phyloP scores from a whole-genome alignment of 2,888 invertebrate species.

The Hydraecia micacea region DNA sequence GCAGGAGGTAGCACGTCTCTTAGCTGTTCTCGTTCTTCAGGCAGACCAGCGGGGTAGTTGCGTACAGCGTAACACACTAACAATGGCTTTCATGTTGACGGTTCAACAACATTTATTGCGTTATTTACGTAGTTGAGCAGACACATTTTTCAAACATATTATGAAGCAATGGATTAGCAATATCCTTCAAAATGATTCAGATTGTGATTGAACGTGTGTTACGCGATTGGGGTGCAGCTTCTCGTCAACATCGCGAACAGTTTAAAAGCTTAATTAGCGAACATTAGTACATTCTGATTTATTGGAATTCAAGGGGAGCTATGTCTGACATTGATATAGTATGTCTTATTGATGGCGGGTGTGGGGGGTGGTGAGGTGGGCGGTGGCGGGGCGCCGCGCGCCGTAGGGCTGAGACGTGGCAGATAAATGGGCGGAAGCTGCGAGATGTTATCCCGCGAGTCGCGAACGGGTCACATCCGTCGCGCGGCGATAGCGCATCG shows the following conservation, averaged over 20 bases:
- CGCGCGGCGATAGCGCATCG: conserved; percentile 63
- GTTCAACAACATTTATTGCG: too few relatives aligned
- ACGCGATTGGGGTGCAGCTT: not conserved
- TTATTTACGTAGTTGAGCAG: too few relatives aligned
- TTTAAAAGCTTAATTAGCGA: not conserved
- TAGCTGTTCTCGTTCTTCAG: too few relatives aligned
- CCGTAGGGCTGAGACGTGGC: conserved; percentile 62
- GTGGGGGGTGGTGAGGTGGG: conserved; percentile 20
- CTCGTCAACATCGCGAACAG: not conserved
- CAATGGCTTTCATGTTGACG: too few relatives aligned
- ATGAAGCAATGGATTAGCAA: too few relatives aligned
- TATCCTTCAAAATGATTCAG: too few relatives aligned
- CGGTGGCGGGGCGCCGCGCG: conserved; percentile 10
- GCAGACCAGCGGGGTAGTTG: too few relatives aligned
- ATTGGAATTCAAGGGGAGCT: not conserved
- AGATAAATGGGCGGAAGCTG: conserved; percentile 78
- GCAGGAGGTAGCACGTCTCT: too few relatives aligned
- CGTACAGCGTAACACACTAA: too few relatives aligned
- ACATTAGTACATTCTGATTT: not conserved
- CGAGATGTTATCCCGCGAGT: conserved; percentile 69
- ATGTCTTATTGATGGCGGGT: not conserved
- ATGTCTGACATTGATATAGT: not conserved
- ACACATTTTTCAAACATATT: too few relatives aligned
- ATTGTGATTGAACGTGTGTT: too few relatives aligned
- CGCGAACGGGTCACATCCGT: conserved; percentile 70